A percentile compares a stretch with the other conserved stretches of the same genome.
Conservation (phyloP, 2,113 vertebrate species). For the Platanista minor region DNA sequence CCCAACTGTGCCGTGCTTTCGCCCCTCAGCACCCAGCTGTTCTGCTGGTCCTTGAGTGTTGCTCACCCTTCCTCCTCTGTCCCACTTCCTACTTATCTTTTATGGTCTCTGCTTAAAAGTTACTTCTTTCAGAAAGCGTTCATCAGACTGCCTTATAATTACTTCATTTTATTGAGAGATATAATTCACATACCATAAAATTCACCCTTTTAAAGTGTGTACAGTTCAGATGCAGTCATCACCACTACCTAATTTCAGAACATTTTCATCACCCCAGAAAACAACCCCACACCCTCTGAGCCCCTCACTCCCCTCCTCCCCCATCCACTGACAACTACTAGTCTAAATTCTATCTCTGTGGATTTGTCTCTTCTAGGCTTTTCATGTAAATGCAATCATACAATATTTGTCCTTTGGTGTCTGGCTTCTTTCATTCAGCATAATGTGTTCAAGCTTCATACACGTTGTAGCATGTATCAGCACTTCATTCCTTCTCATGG, state of each 20-base stretch:
- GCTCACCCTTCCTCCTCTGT: not conserved
- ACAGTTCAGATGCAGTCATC: not conserved
- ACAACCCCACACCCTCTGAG: not conserved
- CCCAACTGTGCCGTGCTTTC: accelerated
- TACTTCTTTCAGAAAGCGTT: not conserved
- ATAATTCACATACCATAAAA: not conserved
- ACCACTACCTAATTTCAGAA: not conserved
- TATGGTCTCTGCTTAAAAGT: not conserved
- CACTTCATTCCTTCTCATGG: not conserved
- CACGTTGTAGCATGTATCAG: not conserved
- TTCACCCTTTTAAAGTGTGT: not conserved
- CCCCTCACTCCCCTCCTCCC: accelerated
- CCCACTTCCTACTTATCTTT: not conserved
- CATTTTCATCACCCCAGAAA: not conserved
- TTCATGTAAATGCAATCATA: too few species aligned
- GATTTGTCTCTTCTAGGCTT: not conserved
- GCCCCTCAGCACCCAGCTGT: not conserved
- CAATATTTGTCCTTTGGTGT: too few species aligned
- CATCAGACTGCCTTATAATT: not conserved
- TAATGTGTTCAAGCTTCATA: not conserved
- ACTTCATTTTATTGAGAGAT: not conserved
- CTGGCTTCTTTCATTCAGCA: not conserved
- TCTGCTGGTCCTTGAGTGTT: not conserved
- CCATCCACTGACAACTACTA: not conserved
- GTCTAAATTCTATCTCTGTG: not conserved